These are phyloP conservation scores for Chrysaora quinquecirrha DNA, from an alignment of 30 jellyfish, hydroid and myxozoan genomes.

Conservation along the genomic window DNA sequence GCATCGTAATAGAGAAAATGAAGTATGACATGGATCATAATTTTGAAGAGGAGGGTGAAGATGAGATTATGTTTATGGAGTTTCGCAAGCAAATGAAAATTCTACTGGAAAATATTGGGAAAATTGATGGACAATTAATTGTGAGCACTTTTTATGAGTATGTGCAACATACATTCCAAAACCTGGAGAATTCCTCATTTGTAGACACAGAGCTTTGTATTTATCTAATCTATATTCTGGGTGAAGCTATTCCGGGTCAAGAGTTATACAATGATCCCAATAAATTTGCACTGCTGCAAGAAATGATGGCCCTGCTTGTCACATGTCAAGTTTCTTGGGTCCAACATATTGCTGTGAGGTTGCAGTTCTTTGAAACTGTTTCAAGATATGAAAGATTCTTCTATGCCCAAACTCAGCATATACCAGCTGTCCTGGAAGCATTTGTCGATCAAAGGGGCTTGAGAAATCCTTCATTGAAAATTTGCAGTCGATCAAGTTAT, in stretches of 20 bases:
- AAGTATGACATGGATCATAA: slow-evolving; percentile 87
- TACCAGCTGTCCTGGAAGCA: slow-evolving; percentile 83
- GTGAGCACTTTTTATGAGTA: slow-evolving; percentile 54
- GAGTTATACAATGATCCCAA: slow-evolving; percentile 68
- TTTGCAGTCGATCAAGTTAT: slow-evolving; percentile 89
- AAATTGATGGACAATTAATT: slow-evolving; percentile 74
- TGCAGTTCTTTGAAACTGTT: slow-evolving; percentile 91
- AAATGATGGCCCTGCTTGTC: slow-evolving; percentile 86
- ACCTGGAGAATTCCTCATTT: slow-evolving; percentile 69
- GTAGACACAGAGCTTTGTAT: slow-evolving; percentile 84
- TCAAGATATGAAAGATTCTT: slow-evolving; percentile 93
- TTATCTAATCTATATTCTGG: slow-evolving; percentile 79
- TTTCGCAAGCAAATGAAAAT: slow-evolving; percentile 95
- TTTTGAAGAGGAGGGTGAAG: slow-evolving; percentile 91
- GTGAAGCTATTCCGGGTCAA: slow-evolving; percentile 98
- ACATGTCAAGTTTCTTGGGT: slow-evolving; percentile 73
- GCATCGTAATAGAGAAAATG: slow-evolving; percentile 76
- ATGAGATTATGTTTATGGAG: slow-evolving; percentile 87
- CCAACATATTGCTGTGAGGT: slow-evolving; percentile 71
- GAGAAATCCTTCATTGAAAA: slow-evolving; percentile 52
- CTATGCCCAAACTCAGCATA: slow-evolving; percentile 91
- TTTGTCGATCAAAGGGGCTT: slow-evolving; percentile 92
- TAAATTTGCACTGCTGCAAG: slow-evolving; percentile 60
- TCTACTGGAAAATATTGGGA: slow-evolving; percentile 78
- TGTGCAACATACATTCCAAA: slow-evolving; percentile 57